Evolutionary conservation across 1,140 invertebrate genomes (phyloP).

Genomic region (Schlechtendalia chinensis): DNA sequence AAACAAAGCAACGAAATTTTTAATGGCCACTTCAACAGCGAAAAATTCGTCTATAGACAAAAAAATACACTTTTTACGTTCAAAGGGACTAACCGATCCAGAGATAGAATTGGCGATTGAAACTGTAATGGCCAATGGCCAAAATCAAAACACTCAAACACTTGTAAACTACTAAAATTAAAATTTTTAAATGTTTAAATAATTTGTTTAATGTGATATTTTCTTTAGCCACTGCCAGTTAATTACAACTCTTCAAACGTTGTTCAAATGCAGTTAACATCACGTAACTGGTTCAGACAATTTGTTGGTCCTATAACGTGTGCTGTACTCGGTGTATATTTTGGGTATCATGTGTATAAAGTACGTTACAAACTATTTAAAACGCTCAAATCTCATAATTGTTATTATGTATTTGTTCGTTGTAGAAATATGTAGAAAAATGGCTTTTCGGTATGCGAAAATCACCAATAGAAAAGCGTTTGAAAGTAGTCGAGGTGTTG

Average conservation of each 20-base stretch:
- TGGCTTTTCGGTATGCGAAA: conserved; percentile 20
- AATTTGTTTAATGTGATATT: not conserved
- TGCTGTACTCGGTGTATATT: not conserved
- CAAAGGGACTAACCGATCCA: conserved; percentile 12
- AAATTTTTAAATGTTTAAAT: not conserved
- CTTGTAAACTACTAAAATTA: too few relatives aligned
- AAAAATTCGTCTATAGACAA: not conserved
- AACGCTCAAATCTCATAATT: not conserved
- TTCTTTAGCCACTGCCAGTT: not conserved
- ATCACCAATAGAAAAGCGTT: not conserved
- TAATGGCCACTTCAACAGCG: not conserved
- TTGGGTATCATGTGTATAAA: conserved; percentile 13
- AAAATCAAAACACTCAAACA: not conserved
- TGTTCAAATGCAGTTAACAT: not conserved
- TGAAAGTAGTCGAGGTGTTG: not conserved
- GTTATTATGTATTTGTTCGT: not conserved
- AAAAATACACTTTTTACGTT: not conserved
- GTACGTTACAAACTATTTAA: not conserved
- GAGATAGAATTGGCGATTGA: conserved; percentile 4
- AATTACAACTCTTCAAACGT: not conserved
- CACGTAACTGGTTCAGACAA: not conserved
- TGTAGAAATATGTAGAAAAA: conserved; percentile 18
- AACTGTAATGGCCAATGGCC: not conserved
- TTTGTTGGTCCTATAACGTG: conserved; percentile 3
- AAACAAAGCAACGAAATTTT: conserved; percentile 17